phyloP scores from a whole-genome alignment of 2,888 invertebrate genomes.

The Eupithecia exiguata region DNA sequence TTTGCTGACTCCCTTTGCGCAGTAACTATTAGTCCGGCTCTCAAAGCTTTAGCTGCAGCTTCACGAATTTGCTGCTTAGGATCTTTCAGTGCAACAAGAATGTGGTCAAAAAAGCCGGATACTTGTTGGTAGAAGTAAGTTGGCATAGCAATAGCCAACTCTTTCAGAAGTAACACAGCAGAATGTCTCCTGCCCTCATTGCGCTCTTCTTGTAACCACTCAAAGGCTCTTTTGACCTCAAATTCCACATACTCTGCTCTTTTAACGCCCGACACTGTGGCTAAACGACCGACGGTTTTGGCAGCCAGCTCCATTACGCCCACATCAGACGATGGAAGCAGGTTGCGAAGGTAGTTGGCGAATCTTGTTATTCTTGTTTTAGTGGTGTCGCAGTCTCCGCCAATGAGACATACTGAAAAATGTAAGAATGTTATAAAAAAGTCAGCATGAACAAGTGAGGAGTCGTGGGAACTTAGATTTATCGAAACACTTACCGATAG shows the following conservation, averaged over 20 bases:
- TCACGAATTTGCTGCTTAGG: conserved; percentile 95
- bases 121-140: conserved; percentile 99
- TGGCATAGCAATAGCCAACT: conserved; percentile 97
- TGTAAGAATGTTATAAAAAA: conserved; percentile 3
- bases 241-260: conserved; percentile 99
- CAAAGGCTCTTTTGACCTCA: conserved; percentile 97
- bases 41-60: conserved; percentile 96
- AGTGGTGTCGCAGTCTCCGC: conserved; percentile 96
- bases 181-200: conserved; percentile 96
- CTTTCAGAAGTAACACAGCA: conserved; percentile 95
- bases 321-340: conserved; percentile 95
- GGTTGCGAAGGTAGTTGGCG: conserved; percentile 95
- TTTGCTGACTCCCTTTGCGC: conserved; percentile 98
- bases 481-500: conserved; percentile 87
- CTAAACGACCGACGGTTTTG: conserved; percentile 96
- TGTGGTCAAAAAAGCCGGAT: conserved; percentile 95
- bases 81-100: conserved; percentile 95
- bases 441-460: background rate
- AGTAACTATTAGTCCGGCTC: conserved; percentile 96
- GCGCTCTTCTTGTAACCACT: conserved; percentile 96
- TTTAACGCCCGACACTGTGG: conserved; percentile 95
- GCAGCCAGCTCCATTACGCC: conserved; percentile 98
- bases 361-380: conserved; percentile 95
- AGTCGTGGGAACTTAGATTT: background rate
- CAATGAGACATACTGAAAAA: conserved; percentile 93